phyloP scores from a whole-genome alignment of 2,113 vertebrate species.

The Bos taurus region DNA sequence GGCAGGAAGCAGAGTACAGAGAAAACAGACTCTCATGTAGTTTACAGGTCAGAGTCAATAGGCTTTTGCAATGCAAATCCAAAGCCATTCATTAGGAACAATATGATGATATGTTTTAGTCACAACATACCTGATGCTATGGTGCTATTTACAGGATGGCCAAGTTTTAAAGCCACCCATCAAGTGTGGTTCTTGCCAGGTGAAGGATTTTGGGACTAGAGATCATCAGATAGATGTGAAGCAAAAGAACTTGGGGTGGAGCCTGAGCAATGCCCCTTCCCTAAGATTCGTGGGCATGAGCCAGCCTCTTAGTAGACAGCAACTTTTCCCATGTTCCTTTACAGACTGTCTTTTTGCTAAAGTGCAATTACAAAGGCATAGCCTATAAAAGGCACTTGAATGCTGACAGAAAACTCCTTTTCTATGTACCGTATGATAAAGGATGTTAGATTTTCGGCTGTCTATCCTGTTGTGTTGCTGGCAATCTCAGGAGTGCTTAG shows the following conservation, averaged over 20 bases:
- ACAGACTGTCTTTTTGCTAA: neutral
- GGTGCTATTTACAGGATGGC: neutral
- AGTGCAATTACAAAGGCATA: neutral
- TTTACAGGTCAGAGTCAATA: too few species aligned
- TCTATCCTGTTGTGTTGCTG: neutral
- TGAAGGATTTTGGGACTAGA: too few species aligned
- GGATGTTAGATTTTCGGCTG: neutral
- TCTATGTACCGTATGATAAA: accelerated
- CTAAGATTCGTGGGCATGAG: neutral
- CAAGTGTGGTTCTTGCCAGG: neutral
- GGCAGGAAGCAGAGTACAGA: neutral
- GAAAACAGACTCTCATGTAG: neutral
- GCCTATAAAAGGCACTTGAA: neutral
- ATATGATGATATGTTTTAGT: too few species aligned
- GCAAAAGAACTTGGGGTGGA: neutral
- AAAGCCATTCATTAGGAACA: neutral
- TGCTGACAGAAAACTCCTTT: neutral
- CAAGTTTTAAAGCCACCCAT: neutral
- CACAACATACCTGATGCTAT: too few species aligned
- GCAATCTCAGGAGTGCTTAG: neutral
- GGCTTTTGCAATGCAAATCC: neutral
- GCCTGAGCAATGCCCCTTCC: too few species aligned
- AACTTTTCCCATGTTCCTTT: too few species aligned
- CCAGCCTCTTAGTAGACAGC: accelerated
- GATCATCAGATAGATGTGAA: neutral